Evolutionary conservation across 2,888 invertebrate species (phyloP).

Genomic region (Hartigia nigra): DNA sequence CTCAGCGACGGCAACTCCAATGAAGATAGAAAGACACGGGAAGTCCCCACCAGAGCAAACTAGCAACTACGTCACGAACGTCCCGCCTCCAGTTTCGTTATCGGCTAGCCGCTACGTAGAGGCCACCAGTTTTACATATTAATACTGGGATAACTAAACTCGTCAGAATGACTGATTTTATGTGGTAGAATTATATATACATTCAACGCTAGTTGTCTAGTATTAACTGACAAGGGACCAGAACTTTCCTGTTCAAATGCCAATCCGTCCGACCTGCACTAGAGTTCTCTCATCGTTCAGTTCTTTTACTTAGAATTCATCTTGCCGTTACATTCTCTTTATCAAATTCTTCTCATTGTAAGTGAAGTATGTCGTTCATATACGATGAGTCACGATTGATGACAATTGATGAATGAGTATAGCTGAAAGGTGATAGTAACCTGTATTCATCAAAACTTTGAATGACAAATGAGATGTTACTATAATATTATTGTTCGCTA

Average conservation of each 20-base stretch:
- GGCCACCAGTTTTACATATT: not conserved
- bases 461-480: not conserved
- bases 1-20: conserved; percentile 20
- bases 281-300: not conserved
- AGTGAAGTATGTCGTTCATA: not conserved
- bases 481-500: not conserved
- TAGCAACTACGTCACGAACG: not conserved
- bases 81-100: not conserved
- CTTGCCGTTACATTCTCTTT: not conserved
- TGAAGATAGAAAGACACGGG: conserved; percentile 28
- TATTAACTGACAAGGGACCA: not conserved
- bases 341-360: not conserved
- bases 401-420: not conserved
- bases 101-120: not conserved
- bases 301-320: not conserved
- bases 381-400: not conserved
- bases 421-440: not conserved
- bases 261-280: not conserved
- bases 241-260: not conserved
- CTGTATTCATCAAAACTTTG: not conserved
- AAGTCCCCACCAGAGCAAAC: not conserved
- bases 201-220: no score
- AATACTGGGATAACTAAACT: no score
- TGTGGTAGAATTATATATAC: no score
- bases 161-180: no score